Conservation (phyloP, 2,888 invertebrate species). For the Tethea ocularis region DNA sequence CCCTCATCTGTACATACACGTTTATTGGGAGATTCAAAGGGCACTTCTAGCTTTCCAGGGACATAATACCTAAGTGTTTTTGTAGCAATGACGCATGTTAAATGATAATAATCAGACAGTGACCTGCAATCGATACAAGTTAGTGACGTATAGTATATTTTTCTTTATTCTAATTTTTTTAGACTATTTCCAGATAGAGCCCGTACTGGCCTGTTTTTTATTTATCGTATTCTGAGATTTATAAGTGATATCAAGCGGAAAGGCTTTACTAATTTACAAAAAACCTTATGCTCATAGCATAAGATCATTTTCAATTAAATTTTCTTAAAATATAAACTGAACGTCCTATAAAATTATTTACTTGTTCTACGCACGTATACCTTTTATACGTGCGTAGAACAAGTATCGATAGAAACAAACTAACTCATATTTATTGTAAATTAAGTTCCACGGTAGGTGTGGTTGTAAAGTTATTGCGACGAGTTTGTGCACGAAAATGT, state of each 20-base stretch:
- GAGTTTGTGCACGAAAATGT: conserved; percentile 7
- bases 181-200: too few species aligned
- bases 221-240: too few species aligned
- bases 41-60: conserved; percentile 11
- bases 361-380: too few species aligned
- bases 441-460: conserved; percentile 4
- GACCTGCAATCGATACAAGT: background rate
- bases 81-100: background rate
- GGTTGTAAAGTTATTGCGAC: conserved; percentile 6
- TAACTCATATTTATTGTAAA: conserved; percentile 7
- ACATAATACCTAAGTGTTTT: background rate
- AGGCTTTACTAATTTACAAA: too few species aligned
- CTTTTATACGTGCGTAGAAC: too few species aligned
- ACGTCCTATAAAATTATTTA: background rate
- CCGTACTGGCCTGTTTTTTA: too few species aligned
- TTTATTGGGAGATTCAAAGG: conserved; percentile 14
- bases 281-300: too few species aligned
- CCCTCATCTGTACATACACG: conserved; percentile 20
- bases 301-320: too few species aligned
- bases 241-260: too few species aligned
- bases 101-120: background rate
- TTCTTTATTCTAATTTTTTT: too few species aligned
- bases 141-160: background rate
- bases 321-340: too few species aligned
- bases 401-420: conserved; percentile 8